phyloP scores from a whole-genome alignment of 2,113 vertebrate genomes.

The Naja naja region DNA sequence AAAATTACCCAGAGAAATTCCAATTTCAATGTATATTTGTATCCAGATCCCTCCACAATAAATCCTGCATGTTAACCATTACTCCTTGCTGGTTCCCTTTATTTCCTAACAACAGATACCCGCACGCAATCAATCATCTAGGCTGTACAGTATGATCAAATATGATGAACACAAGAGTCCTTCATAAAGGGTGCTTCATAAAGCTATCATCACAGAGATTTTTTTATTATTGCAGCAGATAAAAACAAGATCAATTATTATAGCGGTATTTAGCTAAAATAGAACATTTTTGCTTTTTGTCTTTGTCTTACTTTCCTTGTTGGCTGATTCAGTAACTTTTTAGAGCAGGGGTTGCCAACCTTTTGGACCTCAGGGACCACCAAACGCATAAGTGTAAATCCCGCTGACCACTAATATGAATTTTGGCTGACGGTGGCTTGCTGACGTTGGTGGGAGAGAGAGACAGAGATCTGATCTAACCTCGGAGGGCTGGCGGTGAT shows the following conservation, averaged over 20 bases:
- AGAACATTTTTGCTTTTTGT: not conserved
- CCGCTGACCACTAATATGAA: too few species aligned
- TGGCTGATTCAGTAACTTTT: not conserved
- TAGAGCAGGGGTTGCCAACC: too few species aligned
- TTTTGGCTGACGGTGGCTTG: too few species aligned
- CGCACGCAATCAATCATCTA: not conserved
- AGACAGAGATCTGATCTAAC: too few species aligned
- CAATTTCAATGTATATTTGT: not conserved
- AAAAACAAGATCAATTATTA: not conserved
- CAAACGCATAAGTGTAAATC: too few species aligned
- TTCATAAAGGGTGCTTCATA: not conserved
- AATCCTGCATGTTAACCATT: not conserved
- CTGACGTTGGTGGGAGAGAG: too few species aligned
- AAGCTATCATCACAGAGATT: not conserved
- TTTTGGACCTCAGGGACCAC: too few species aligned
- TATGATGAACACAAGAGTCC: not conserved
- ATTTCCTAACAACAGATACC: not conserved
- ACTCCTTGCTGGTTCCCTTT: not conserved
- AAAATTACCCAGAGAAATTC: not conserved
- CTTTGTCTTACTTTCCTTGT: not conserved
- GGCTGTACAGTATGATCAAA: not conserved
- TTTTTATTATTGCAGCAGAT: not conserved
- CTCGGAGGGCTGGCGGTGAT: too few species aligned
- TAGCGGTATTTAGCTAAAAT: not conserved
- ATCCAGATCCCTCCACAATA: not conserved